Base-by-base conservation (phyloP, 1,140 invertebrate genomes). In the Aethina tumida region DNA sequence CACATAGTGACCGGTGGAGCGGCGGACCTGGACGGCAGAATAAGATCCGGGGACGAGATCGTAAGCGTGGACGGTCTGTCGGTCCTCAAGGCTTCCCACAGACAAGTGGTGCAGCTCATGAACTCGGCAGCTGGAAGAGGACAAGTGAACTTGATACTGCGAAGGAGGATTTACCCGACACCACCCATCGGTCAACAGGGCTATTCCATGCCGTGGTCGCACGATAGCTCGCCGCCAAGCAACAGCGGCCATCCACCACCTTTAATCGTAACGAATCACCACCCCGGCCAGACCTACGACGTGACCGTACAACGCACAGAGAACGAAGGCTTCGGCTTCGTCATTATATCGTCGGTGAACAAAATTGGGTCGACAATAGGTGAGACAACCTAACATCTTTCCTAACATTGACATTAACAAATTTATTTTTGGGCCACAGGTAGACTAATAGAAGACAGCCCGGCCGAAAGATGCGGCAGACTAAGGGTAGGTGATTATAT, bases 291-390 rank as follows among this genome's bases (percentile, higher is more conserved):
- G 36, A 70, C 73, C 0, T 91, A 92, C 50, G 87, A 95, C 57
- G 84, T 95, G 7, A 81, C 84, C 6, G 84, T 99, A 0, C 84
- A 79, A 22, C 72, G 94, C 34, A 78, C 81, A 59, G 91, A 97
- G 52, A 88, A 83, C 39, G 95, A 99, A 68, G 95, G 95, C 6
- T 99, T 99, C 66, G 96, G 95, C 12, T 99, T 98, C 66, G 93
- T 98, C 13, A 96, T 99, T 34, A 97, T 98, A 50, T 97, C 94
- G 0, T 96, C 92, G 7, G 85, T 92, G 1, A 92, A 92, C 48
- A 89, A 87, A 69, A 79, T 84, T 39, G 88, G 89, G 19, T 89
- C 89, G 2, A 93, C 90, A 18, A 96, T 97, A 57, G 93, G 93
- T 83, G 73, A 72, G 68, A n/a, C n/a, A n/a, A n/a, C n/a, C n/a